Conservation (phyloP, 2,797 vertebrate genomes). For the Falco biarmicus region DNA sequence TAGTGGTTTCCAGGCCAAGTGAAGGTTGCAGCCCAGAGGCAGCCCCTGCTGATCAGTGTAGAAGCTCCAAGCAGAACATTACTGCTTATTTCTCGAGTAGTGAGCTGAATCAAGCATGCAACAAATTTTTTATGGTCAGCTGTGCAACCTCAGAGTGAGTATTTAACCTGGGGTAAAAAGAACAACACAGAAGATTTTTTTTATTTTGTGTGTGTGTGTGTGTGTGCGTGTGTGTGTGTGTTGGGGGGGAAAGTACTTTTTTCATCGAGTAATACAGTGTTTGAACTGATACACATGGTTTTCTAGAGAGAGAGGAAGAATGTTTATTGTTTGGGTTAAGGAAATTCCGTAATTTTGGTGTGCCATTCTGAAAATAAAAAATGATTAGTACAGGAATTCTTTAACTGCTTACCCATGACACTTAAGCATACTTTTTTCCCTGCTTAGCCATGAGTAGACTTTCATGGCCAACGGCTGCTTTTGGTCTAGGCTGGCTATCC, state of each 20-base stretch:
- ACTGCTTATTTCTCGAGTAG: background rate
- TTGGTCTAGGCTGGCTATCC: background rate
- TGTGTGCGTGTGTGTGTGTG: background rate
- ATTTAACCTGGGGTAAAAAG: background rate
- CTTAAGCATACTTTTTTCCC: background rate
- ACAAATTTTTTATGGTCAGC: background rate
- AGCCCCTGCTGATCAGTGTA: background rate
- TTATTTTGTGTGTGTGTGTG: too few species aligned
- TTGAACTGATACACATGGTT: background rate
- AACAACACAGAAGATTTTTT: too few species aligned
- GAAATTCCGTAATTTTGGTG: background rate
- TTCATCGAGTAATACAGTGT: background rate
- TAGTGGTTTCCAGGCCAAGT: background rate
- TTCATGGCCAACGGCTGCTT: background rate
- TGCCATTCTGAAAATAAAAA: background rate
- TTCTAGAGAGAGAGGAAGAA: background rate
- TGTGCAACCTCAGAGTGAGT: background rate
- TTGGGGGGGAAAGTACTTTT: background rate
- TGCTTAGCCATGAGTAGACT: background rate
- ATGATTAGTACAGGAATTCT: background rate
- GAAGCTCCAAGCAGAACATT: background rate
- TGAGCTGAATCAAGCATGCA: background rate
- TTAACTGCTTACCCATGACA: background rate
- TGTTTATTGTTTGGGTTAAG: background rate
- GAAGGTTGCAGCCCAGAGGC: background rate